Evolutionary conservation across 2,888 invertebrate species (phyloP).

Genomic region (Temnothorax unifasciatus): DNA sequence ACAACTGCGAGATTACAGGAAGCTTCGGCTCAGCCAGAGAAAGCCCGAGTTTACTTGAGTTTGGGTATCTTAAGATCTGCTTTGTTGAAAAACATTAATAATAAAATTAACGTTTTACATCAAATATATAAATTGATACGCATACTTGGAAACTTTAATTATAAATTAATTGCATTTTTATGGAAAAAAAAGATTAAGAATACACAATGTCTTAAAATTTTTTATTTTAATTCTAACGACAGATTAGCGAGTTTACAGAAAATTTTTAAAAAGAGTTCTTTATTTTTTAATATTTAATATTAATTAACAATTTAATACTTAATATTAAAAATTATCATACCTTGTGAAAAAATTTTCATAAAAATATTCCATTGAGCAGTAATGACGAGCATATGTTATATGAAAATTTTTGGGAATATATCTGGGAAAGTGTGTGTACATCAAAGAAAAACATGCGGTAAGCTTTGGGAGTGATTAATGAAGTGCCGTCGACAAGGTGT

Average conservation of each 20-base stretch:
- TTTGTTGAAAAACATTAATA: not conserved
- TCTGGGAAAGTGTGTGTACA: constrained; percentile 30
- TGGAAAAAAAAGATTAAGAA: not conserved
- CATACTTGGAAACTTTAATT: not conserved
- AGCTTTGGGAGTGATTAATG: constrained; percentile 68
- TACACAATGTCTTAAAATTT: not conserved
- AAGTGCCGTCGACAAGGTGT: constrained; percentile 67
- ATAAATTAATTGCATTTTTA: not conserved
- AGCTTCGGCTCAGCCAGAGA: not conserved
- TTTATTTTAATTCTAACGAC: not conserved
- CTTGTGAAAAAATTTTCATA: not conserved
- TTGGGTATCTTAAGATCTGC: not conserved
- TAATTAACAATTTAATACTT: not conserved
- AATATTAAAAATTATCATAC: not conserved
- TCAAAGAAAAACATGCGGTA: constrained; percentile 40
- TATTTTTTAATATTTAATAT: not conserved
- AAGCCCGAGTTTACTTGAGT: not conserved
- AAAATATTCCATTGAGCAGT: constrained; percentile 23
- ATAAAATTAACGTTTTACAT: not conserved
- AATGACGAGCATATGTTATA: not conserved
- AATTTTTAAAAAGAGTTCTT: not conserved
- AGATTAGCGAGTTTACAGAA: not conserved
- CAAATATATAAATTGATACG: not conserved
- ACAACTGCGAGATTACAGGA: constrained; percentile 46
- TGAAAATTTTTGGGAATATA: constrained; percentile 41